These are phyloP conservation scores for Drosophila maculinotata DNA, from an alignment of 2,888 invertebrate species.

Conservation along the genomic window DNA sequence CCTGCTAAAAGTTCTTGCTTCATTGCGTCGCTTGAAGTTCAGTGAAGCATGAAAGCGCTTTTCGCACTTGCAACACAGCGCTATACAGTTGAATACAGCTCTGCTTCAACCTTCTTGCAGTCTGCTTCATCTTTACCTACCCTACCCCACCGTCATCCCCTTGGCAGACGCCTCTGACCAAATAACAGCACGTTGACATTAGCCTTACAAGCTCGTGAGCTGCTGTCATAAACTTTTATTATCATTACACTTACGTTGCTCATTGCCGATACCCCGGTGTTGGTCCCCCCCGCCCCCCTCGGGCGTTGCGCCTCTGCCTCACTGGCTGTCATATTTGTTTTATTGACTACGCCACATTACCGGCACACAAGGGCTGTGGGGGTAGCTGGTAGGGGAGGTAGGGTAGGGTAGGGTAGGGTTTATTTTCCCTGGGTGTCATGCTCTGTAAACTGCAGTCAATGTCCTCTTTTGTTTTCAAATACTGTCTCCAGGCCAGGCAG, in stretches of 20 bases:
- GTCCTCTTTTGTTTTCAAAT: conserved; percentile 69
- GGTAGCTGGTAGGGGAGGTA: too few species aligned
- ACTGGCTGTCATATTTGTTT: conserved; percentile 70
- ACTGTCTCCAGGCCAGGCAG: conserved; percentile 13
- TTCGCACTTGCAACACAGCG: conserved; percentile 64
- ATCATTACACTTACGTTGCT: conserved; percentile 71
- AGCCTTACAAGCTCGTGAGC: conserved; percentile 76
- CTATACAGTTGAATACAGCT: too few species aligned
- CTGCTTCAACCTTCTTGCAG: conserved; percentile 12
- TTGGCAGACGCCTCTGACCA: conserved; percentile 21
- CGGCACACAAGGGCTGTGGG: not conserved
- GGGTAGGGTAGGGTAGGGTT: too few species aligned
- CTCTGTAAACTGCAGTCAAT: conserved; percentile 71
- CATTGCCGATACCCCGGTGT: not conserved
- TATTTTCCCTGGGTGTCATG: conserved; percentile 37
- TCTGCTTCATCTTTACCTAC: conserved; percentile 4
- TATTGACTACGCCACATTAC: conserved; percentile 63
- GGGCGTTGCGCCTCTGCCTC: not conserved
- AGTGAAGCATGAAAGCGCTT: conserved; percentile 73
- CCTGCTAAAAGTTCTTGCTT: conserved; percentile 60
- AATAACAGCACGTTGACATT: conserved; percentile 70
- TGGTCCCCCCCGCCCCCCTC: not conserved
- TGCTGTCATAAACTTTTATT: conserved; percentile 78
- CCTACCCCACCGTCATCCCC: not conserved
- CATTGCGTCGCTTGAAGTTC: conserved; percentile 61